Conservation (phyloP, 2,797 vertebrate species). For the Heteromormyrus szaboi region DNA sequence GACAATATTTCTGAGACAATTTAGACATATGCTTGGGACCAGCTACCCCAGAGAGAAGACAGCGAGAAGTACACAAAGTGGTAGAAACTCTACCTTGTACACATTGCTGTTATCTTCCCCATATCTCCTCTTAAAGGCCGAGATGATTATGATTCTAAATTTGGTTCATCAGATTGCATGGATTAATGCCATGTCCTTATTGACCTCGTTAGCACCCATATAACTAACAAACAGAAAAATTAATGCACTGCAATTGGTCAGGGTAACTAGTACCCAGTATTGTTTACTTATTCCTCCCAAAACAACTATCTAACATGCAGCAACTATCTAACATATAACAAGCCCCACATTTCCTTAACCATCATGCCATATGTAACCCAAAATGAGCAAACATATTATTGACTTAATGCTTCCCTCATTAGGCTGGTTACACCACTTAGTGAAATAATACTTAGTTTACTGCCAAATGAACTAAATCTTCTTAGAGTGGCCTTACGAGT, state of each 20-base stretch:
- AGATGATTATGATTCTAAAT: conserved; percentile 4
- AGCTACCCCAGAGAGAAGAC: not conserved
- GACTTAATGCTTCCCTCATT: not conserved
- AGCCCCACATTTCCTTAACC: not conserved
- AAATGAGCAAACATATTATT: not conserved
- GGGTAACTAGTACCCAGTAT: not conserved
- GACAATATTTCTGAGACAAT: not conserved
- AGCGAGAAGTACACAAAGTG: not conserved
- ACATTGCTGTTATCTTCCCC: not conserved
- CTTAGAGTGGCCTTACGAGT: not conserved
- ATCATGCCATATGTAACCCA: not conserved
- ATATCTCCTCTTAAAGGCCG: not conserved
- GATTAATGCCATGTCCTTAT: not conserved
- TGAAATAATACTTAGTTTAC: not conserved
- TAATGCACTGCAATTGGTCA: not conserved
- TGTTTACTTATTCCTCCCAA: not conserved
- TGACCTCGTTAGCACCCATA: not conserved
- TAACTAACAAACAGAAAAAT: not conserved
- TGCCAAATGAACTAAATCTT: not conserved
- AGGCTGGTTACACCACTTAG: not conserved
- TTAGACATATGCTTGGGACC: not conserved
- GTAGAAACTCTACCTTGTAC: not conserved
- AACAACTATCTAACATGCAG: not conserved
- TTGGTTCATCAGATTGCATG: conserved; percentile 4
- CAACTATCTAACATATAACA: not conserved